Conservation (phyloP, 2,113 vertebrate genomes). For the Lepisosteus oculatus region DNA sequence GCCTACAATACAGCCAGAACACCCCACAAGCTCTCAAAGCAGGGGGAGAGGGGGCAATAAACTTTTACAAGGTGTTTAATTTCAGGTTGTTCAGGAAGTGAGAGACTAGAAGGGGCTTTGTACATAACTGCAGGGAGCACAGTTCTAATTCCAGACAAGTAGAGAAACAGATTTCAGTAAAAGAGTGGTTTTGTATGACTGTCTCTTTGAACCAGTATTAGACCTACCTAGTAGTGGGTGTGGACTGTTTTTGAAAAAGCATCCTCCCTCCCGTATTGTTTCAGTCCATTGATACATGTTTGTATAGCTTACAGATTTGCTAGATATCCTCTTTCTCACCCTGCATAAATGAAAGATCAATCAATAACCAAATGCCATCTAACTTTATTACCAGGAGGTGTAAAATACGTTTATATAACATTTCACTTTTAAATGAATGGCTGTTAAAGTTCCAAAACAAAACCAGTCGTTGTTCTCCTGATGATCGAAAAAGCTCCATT, state of each 20-base stretch:
- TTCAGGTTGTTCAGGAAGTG: conserved; percentile 60
- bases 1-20: conserved; percentile 29
- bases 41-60: conserved; percentile 30
- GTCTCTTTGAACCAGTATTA: too few relatives aligned
- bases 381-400: background rate
- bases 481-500: background rate
- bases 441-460: background rate
- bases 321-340: too few relatives aligned
- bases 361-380: background rate
- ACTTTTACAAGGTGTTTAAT: conserved; percentile 57
- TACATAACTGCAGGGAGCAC: conserved; percentile 45
- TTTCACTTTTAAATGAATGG: background rate
- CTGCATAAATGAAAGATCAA: too few relatives aligned
- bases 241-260: too few relatives aligned
- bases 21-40: conserved; percentile 20
- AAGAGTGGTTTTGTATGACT: background rate
- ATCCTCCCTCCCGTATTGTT: too few relatives aligned
- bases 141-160: conserved; percentile 25
- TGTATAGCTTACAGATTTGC: too few relatives aligned
- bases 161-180: background rate
- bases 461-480: background rate
- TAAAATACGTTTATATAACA: background rate
- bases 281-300: too few relatives aligned
- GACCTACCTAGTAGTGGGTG: too few relatives aligned
- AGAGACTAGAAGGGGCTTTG: conserved; percentile 61